Evolutionary conservation across 2,113 vertebrate genomes (phyloP), one percentile per base, ranked within the genome.

Genomic region (Gadus chalcogrammus): DNA sequence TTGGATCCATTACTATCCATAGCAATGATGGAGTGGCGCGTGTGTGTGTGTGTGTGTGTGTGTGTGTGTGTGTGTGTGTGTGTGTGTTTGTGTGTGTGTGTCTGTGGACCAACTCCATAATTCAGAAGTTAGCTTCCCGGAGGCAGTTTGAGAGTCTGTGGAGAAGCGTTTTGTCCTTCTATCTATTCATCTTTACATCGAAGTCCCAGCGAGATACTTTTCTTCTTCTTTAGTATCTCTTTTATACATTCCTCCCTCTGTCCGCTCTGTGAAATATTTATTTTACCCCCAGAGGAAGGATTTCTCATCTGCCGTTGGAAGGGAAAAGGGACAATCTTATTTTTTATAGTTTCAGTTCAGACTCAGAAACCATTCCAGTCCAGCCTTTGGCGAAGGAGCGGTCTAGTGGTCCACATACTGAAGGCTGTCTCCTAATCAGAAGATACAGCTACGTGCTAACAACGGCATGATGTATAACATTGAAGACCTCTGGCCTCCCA

Each of bases 101-200:
- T 35, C 4, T 35, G 31, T 35, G 31, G 42, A 48, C 42, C 42
- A 64, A 73, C 81, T 85, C 66, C 68, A 85, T 89, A 84, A 88
- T 84, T 88, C 85, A 85, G 74, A 28, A 72, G 75, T 59, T 35
- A 74, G 84, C 76, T 79, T 87, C 64, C 77, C 84, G 79, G 72
- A 81, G 71, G 82, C 72, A 59, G 73, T 81, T 60, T 70, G 77
- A 65, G 77, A 63, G 63, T 82, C 82, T 85, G 75, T 77, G 79
- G 83, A 80, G 83, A 81, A 84, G 79, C 81, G 76, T 75, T 83
- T 79, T 82, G 83, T 88, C 88, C 87, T 84, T 76, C 77, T 82
- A 77, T 75, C 86, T 81, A 88, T 85, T 86, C 87, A 86, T 75
- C 67, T 88, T 88, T 89, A 82, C 80, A 72, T 78, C 61, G 61